Conservation (phyloP, 2,113 vertebrate species). For the Dunckerocampus dactyliophorus region DNA sequence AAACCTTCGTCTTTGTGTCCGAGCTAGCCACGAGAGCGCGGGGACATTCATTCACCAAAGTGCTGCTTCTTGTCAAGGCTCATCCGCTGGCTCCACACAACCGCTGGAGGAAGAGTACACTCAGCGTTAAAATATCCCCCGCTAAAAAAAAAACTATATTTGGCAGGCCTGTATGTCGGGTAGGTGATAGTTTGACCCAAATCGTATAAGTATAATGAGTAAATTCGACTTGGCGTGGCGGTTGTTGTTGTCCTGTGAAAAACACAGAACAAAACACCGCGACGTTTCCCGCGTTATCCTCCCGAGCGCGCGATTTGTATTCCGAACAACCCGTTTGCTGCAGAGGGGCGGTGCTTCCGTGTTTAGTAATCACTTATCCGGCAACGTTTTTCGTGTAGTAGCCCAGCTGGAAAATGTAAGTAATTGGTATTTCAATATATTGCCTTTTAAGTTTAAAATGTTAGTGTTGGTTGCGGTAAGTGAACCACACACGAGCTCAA, state of each 20-base stretch:
- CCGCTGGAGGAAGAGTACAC: neutral
- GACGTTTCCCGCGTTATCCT: slow-evolving; percentile 59
- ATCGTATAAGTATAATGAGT: neutral
- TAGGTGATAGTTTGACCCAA: too few relatives aligned
- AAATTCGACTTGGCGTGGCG: slow-evolving; percentile 9
- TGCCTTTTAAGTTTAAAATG: neutral
- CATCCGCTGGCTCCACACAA: neutral
- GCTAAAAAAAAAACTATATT: neutral
- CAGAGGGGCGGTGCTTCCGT: neutral
- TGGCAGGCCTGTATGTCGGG: neutral
- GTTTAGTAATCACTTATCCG: neutral
- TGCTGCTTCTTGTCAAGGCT: slow-evolving; percentile 4
- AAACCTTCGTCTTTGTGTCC: slow-evolving; percentile 22
- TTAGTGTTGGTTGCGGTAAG: neutral
- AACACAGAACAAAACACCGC: slow-evolving; percentile 35
- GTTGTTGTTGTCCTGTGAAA: neutral
- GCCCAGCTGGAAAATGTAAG: too few relatives aligned
- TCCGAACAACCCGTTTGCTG: neutral
- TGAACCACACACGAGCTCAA: neutral
- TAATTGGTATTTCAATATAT: fast-evolving
- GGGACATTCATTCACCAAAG: slow-evolving; percentile 3
- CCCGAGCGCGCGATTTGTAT: slow-evolving; percentile 22
- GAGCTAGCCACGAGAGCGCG: slow-evolving; percentile 24
- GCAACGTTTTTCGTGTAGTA: neutral
- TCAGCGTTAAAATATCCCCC: neutral